A percentile compares a stretch with the other conserved stretches of the same genome.
Conservation (phyloP, 2,797 vertebrate genomes). For the Pantherophis vulpinus region DNA sequence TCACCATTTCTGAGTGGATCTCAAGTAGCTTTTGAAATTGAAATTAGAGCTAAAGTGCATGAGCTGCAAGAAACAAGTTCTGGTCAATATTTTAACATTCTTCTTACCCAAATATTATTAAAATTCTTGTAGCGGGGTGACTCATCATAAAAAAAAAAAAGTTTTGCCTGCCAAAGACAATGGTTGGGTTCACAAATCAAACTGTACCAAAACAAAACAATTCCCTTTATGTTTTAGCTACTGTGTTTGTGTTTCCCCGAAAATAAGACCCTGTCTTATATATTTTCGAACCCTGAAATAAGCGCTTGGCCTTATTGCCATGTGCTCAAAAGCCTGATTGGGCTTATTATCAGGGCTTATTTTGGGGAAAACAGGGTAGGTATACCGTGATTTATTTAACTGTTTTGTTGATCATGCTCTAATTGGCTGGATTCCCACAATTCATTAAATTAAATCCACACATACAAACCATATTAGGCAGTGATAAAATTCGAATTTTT, state of each 20-base stretch:
- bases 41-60: not conserved
- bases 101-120: not conserved
- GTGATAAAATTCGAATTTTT: too few relatives aligned
- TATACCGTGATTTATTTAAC: not conserved
- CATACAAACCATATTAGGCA: not conserved
- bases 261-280: too few relatives aligned
- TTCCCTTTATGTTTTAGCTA: not conserved
- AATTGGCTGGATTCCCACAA: not conserved
- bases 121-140: not conserved
- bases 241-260: too few relatives aligned
- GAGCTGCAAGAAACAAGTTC: not conserved
- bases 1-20: slow-evolving; percentile 22
- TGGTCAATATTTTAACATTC: not conserved
- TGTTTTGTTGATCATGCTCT: not conserved
- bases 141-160: not conserved
- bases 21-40: not conserved
- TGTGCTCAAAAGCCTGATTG: too few relatives aligned
- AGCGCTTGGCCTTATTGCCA: too few relatives aligned
- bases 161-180: not conserved
- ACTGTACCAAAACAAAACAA: not conserved
- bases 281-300: too few relatives aligned
- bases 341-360: too few relatives aligned
- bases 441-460: not conserved
- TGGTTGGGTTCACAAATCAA: not conserved
- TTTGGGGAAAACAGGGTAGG: not conserved